Base-by-base conservation (phyloP, 1,140 invertebrate species). In the Drosophila sp. region DNA sequence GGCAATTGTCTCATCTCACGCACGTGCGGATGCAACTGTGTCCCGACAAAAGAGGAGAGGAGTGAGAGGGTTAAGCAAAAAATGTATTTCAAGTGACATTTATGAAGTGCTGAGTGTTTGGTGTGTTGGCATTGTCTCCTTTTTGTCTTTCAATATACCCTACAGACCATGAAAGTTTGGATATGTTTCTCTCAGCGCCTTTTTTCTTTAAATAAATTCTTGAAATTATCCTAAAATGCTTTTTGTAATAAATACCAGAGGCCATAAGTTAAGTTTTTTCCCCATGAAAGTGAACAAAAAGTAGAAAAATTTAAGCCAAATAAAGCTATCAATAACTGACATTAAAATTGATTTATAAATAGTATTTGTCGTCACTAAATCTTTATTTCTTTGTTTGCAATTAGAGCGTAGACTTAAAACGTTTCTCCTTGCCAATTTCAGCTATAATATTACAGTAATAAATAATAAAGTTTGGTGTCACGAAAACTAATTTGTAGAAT, bases 61-160 rank as follows among this genome's bases (percentile, higher is more conserved):
- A 8, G 1, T 11, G 34, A 40, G 36, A 13, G 53, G 53, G 34
- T 41, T 41, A 25, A 27, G 38, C 16, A 62, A 72, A 84, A 4
- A 84, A 83, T 70, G 73, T 86, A 84, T 84, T 84, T 84, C 76
- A 84, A 84, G 80, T 84, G 80, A 80, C 73, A 62, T 80, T 86
- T 80, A 84, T 84, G 77, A 84, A 84, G 80, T 86, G 80, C 80
- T 71, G 62, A 54, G 80, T 78, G 80, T 81, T 69, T 27, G 32
- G 45, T 54, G 45, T 32, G 34, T 54, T 66, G 70, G 18, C 69
- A 59, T 61, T 54, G 41, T 51, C 36, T 46, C 61, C 66, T 71
- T 65, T 40, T 54, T 56, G 43, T 50, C 56, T 67, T 69, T 64
- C 29, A 25, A 14, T 16, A 48, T 71, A 71, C 61, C 67, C 61